Evolutionary conservation across 2,888 invertebrate genomes (phyloP).

Genomic region (Acrobasis suavella): DNA sequence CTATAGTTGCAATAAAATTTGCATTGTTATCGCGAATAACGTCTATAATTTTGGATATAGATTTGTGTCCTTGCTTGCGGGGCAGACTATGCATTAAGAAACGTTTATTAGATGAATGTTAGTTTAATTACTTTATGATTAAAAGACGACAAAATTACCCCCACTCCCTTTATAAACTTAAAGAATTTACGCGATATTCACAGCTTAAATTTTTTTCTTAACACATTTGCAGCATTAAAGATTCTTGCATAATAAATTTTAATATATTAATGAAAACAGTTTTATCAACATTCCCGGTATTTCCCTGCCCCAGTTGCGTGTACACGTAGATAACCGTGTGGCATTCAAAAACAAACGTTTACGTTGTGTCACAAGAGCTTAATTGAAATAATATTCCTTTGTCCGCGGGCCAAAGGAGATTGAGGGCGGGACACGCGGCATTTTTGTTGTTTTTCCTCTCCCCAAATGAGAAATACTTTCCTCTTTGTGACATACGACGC

Average conservation of each 20-base stretch:
- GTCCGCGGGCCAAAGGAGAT: constrained; percentile 66
- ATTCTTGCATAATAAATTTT: background rate
- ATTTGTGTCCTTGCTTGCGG: no score
- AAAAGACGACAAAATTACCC: no score
- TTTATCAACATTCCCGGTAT: constrained; percentile 6
- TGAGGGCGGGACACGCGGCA: constrained; percentile 60
- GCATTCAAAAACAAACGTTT: constrained; percentile 45
- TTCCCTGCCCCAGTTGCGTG: constrained; percentile 25
- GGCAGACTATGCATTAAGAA: no score
- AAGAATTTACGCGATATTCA: no score
- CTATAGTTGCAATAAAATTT: background rate
- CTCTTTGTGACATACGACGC: constrained; percentile 70
- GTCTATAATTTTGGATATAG: no score
- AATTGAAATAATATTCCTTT: constrained; percentile 77
- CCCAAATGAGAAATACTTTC: constrained; percentile 74
- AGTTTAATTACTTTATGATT: no score
- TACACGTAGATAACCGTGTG: constrained; percentile 47
- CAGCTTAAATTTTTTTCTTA: no score
- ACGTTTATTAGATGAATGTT: no score
- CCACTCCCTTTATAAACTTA: no score
- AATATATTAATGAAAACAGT: constrained; percentile 10
- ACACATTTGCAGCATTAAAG: no score
- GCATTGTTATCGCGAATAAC: background rate
- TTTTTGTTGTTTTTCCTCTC: constrained; percentile 65
- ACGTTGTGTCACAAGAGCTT: constrained; percentile 53